These are phyloP conservation scores for Lontra canadensis DNA, from an alignment of 2,113 vertebrate genomes.

Conservation along the genomic window DNA sequence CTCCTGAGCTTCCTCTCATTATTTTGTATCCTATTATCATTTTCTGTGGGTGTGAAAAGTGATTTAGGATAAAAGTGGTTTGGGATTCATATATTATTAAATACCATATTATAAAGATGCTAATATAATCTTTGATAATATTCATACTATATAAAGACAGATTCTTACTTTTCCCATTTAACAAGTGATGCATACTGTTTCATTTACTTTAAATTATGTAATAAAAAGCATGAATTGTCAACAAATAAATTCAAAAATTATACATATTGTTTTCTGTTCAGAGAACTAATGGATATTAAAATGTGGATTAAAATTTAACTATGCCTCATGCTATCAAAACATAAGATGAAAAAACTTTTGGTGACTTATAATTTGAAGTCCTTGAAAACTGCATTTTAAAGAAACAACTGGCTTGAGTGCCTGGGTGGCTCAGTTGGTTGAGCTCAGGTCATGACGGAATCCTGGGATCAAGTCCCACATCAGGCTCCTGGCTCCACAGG, in stretches of 20 bases:
- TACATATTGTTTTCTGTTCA: constrained; percentile 50
- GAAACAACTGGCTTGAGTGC: not conserved
- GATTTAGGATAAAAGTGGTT: constrained; percentile 26
- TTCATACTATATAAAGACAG: constrained; percentile 65
- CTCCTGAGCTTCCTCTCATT: not conserved
- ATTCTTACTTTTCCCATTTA: constrained; percentile 69
- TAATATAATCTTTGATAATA: constrained; percentile 60
- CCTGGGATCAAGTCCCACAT: no score
- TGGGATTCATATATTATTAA: constrained; percentile 56
- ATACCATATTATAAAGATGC: constrained; percentile 47
- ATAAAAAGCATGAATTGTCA: constrained; percentile 64
- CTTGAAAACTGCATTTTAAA: constrained; percentile 34
- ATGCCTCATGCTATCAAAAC: not conserved
- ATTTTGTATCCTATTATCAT: constrained; percentile 8
- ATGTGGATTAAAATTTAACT: constrained; percentile 67
- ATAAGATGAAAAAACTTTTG: constrained; percentile 11
- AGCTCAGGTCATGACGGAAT: no score
- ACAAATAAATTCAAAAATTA: constrained; percentile 71
- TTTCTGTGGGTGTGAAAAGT: not conserved
- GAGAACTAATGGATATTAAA: constrained; percentile 49
- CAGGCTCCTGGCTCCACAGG: no score
- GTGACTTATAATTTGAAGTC: constrained; percentile 20
- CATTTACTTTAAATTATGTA: constrained; percentile 72
- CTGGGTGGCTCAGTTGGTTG: no score
- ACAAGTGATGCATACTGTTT: constrained; percentile 69